Evolutionary conservation across 2,797 vertebrate genomes (phyloP), one percentile per base, ranked within the genome.

Genomic region (Channa striata): DNA sequence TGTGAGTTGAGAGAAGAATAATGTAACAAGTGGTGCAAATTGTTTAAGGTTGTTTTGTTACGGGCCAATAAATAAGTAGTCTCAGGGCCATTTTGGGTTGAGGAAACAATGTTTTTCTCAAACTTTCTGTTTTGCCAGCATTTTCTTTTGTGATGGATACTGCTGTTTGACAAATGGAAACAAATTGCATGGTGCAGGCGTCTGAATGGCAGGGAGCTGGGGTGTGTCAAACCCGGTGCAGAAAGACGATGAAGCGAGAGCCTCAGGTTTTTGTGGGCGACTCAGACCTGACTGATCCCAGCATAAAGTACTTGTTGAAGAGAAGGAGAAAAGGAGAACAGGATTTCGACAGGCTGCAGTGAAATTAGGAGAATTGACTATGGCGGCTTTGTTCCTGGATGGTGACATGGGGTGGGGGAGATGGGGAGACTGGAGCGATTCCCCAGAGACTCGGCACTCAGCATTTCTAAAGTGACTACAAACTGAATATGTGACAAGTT

Each of bases 311-410:
- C 92, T 91, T 89, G 90, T 92, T 92, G 90, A 93, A 85, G 89
- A 91, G 87, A 82, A 68, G 84, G 87, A 90, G 88, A 91, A 87
- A 90, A 84, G 85, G 89, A 88, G 89, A 91, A 84, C 85, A 51
- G 89, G 85, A 89, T 93, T 93, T 91, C 87, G 91, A 93, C 93
- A 94, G 90, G 92, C 88, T 91, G 92, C 86, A 87, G 89, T 90
- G 91, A 93, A 94, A 94, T 94, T 93, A 93, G 90, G 88, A 86
- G 89, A 92, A 93, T 92, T 91, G 89, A 93, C 91, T 92, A 89
- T 93, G 92, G 91, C 87, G 84, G 87, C 92, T 94, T 94, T 94
- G 92, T 94, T 94, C 93, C 83, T 79, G 67, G 82, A 77, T 90
- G 91, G 84, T 90, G 92, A 92, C 91, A 90, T 83, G 88, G 80